Percentiles rank a stretch among this genome's conserved stretches.
phyloP scores from a whole-genome alignment of 2,113 vertebrate genomes.

The Brienomyrus brachyistius region DNA sequence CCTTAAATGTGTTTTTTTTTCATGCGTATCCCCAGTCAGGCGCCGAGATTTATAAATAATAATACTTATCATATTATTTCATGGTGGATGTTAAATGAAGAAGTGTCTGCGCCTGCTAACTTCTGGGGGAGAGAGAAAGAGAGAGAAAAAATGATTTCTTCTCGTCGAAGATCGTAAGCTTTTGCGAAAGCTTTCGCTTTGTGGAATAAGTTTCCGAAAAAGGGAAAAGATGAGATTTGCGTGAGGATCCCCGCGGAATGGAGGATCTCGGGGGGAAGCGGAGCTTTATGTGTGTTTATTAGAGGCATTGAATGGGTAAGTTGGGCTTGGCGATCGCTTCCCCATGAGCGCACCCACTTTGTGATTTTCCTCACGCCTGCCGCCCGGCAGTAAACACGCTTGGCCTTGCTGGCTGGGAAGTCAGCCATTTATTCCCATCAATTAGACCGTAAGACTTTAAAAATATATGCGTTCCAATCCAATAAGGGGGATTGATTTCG shows the following conservation, averaged over 20 bases:
- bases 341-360: background rate
- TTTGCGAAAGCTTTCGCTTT: conserved; percentile 22
- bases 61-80: background rate
- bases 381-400: conserved; percentile 31
- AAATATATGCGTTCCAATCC: background rate
- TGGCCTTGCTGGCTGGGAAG: conserved; percentile 29
- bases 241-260: conserved; percentile 23
- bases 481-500: background rate
- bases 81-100: conserved; percentile 26
- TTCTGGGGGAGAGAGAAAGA: background rate
- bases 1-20: conserved; percentile 42
- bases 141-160: conserved; percentile 24
- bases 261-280: conserved; percentile 25
- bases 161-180: conserved; percentile 38
- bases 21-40: conserved; percentile 51
- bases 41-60: conserved; percentile 56
- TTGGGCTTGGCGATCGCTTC: conserved; percentile 25
- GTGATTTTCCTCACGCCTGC: conserved; percentile 22
- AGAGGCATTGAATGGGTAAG: conserved; percentile 30
- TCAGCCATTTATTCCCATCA: conserved; percentile 6
- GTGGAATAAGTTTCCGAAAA: conserved; percentile 33
- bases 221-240: conserved; percentile 31
- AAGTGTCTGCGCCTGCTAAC: background rate
- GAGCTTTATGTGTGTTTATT: background rate
- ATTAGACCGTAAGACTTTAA: background rate